Percentiles rank a stretch among this genome's conserved stretches.
Conservation (phyloP, 2,113 vertebrate genomes). For the Agelaius tricolor region DNA sequence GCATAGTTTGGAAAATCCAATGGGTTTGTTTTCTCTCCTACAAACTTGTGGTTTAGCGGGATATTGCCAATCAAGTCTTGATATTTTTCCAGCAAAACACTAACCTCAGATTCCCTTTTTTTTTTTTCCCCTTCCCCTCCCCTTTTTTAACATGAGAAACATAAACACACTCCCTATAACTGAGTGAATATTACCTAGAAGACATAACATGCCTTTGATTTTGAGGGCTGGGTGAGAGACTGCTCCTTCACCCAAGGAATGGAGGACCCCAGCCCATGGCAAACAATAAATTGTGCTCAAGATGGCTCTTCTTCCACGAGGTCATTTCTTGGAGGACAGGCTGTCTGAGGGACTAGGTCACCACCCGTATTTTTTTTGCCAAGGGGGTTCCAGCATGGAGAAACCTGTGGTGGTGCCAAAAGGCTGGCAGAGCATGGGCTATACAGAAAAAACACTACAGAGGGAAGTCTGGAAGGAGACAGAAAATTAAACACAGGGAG, state of each 20-base stretch:
- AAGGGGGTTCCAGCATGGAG: background rate
- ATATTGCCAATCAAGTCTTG: slow-evolving; percentile 75
- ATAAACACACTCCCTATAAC: slow-evolving; percentile 41
- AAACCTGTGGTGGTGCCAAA: background rate
- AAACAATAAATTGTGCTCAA: background rate
- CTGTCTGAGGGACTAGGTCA: background rate
- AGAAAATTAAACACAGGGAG: background rate
- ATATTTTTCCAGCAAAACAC: slow-evolving; percentile 69
- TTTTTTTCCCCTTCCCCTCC: background rate
- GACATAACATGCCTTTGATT: slow-evolving; percentile 5
- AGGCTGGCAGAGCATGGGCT: slow-evolving; percentile 8
- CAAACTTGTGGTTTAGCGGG: slow-evolving; percentile 72
- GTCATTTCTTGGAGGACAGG: background rate
- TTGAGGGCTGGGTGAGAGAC: background rate
- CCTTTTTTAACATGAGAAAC: slow-evolving; percentile 36
- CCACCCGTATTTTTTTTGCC: background rate
- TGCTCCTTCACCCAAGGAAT: background rate
- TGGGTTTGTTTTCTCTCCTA: slow-evolving; percentile 69
- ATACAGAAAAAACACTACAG: slow-evolving; percentile 17
- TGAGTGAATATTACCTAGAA: slow-evolving; percentile 40
- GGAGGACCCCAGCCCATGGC: background rate
- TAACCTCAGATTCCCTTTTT: slow-evolving; percentile 69
- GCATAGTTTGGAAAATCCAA: slow-evolving; percentile 62
- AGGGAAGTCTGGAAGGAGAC: background rate
- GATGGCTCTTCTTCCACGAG: background rate